phyloP scores from a whole-genome alignment of 2,113 vertebrate genomes.

The Triplophysa dalaica region DNA sequence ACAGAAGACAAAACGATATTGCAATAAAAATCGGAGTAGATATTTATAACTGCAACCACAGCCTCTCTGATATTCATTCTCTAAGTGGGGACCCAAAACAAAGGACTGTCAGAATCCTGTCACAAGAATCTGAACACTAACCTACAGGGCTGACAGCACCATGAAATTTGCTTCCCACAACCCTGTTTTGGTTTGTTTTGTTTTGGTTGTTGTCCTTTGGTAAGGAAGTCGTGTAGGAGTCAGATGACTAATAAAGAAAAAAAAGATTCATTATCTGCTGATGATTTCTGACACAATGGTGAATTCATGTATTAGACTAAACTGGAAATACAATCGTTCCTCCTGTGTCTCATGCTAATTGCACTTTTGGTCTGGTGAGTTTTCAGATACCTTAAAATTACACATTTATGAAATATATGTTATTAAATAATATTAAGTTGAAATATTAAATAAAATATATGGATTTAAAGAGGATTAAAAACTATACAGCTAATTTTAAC shows the following conservation, averaged over 20 bases:
- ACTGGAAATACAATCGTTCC: neutral
- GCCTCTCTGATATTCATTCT: neutral
- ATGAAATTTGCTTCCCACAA: neutral
- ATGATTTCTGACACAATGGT: constrained; percentile 5
- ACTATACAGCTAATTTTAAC: too few relatives aligned
- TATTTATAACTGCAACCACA: neutral
- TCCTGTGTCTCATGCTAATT: neutral
- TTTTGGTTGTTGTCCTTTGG: neutral
- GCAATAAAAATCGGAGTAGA: neutral
- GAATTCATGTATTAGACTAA: neutral
- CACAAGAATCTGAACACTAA: too few relatives aligned
- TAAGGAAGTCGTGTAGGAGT: neutral
- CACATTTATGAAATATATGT: too few relatives aligned
- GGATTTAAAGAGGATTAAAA: too few relatives aligned
- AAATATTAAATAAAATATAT: neutral
- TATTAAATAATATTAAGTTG: neutral
- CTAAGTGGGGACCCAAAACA: too few relatives aligned
- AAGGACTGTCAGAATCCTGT: too few relatives aligned
- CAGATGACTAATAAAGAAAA: neutral
- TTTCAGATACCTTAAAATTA: neutral
- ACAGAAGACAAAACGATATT: neutral
- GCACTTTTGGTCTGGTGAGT: neutral
- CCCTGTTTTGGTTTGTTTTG: neutral
- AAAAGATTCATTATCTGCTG: neutral
- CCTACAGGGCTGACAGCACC: too few relatives aligned